Percentiles rank a stretch among this genome's conserved stretches.
Evolutionary conservation across 2,888 invertebrate genomes (phyloP).

Genomic region (Caradrina kadenii): DNA sequence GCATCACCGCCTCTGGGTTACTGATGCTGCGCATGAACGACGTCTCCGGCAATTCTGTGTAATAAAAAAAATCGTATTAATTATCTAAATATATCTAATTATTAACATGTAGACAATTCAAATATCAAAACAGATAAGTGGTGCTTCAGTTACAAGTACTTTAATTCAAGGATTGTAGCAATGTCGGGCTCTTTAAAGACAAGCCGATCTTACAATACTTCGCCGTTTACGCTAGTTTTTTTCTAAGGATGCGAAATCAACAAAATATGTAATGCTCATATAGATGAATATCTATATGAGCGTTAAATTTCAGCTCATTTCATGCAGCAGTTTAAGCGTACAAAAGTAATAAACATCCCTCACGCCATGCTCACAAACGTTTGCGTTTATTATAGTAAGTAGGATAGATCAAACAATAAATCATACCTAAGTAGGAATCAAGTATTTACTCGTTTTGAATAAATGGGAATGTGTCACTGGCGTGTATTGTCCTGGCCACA

Average conservation of each 20-base stretch:
- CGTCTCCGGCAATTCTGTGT: slow-evolving; percentile 97
- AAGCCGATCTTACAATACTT: not conserved
- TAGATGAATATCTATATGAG: no score
- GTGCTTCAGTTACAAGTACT: not conserved
- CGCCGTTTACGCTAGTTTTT: not conserved
- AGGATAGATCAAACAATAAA: not conserved
- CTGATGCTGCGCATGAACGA: slow-evolving; percentile 99
- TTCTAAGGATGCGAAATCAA: no score
- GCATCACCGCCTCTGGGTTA: slow-evolving; percentile 99
- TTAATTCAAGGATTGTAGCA: not conserved
- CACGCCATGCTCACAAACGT: no score
- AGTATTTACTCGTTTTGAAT: slow-evolving; percentile 17
- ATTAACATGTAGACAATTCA: no score
- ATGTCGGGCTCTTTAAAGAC: not conserved
- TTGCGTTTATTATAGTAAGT: no score
- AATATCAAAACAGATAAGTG: not conserved
- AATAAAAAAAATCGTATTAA: not conserved
- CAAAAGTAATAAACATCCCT: no score
- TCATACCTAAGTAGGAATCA: not conserved
- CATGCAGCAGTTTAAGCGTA: no score
- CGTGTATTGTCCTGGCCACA: slow-evolving; percentile 37
- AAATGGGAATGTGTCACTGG: slow-evolving; percentile 31
- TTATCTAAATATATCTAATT: no score
- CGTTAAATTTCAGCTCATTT: no score
- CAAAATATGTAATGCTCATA: no score